Conservation (phyloP, 2,888 invertebrate genomes). For the Antheraea assamensis region DNA sequence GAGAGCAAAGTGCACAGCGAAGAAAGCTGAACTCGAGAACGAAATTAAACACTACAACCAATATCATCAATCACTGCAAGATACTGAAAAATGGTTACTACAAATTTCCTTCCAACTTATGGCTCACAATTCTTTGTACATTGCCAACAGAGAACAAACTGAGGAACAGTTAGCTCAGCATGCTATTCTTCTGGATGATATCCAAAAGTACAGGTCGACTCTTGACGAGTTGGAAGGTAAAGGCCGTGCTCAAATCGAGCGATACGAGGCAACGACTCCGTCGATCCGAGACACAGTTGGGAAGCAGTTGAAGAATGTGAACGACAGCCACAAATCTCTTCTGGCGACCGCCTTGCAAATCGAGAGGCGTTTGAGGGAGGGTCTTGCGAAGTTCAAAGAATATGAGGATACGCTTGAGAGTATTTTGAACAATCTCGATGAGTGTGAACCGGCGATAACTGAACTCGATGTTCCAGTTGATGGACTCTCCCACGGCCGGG, state of each 20-base stretch:
- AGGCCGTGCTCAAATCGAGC: conserved; percentile 91
- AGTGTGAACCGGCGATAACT: conserved; percentile 89
- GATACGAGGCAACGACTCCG: conserved; percentile 88
- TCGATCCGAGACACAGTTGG: conserved; percentile 90
- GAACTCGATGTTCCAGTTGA: conserved; percentile 89
- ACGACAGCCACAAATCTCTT: conserved; percentile 95
- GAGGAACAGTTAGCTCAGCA: conserved; percentile 96
- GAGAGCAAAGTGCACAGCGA: conserved; percentile 83
- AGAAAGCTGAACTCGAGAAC: conserved; percentile 86
- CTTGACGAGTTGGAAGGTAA: conserved; percentile 92
- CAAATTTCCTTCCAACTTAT: conserved; percentile 97
- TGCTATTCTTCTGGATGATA: conserved; percentile 87
- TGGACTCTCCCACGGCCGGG: conserved; percentile 87
- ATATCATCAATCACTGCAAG: conserved; percentile 95
- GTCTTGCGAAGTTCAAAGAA: conserved; percentile 94
- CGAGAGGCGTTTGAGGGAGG: conserved; percentile 92
- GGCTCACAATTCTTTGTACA: conserved; percentile 97
- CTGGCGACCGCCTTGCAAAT: conserved; percentile 95
- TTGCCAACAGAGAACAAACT: conserved; percentile 95
- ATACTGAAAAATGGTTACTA: conserved; percentile 96
- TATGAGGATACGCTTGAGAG: conserved; percentile 95
- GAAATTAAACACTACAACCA: conserved; percentile 93
- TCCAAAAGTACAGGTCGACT: conserved; percentile 91
- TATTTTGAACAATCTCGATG: conserved; percentile 90
- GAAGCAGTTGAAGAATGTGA: conserved; percentile 93